Evolutionary conservation across 2,113 vertebrate genomes (phyloP).

Genomic region (Caloenas nicobarica): DNA sequence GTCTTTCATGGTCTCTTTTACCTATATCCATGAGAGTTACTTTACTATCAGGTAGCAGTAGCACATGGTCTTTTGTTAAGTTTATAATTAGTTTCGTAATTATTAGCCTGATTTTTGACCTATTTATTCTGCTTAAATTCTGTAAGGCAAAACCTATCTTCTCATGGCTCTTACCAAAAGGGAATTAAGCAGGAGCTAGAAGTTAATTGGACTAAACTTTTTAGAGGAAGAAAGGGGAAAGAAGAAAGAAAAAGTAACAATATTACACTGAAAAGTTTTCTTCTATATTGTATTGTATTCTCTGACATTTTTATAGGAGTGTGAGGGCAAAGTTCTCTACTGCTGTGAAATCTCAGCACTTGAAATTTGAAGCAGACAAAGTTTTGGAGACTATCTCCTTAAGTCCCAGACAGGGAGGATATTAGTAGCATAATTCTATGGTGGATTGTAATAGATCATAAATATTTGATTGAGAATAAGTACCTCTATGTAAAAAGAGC

Average conservation of each 20-base stretch:
- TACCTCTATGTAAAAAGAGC: background rate
- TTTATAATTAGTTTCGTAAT: slow-evolving; percentile 26
- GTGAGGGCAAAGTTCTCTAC: background rate
- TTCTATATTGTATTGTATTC: background rate
- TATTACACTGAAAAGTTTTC: background rate
- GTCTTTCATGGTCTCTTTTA: too few species aligned
- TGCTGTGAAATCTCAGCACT: background rate
- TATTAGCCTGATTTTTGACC: background rate
- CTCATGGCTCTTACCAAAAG: background rate
- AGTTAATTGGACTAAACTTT: background rate
- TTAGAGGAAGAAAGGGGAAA: background rate
- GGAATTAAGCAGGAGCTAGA: background rate
- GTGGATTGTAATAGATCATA: background rate
- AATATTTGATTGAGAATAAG: background rate
- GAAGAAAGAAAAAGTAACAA: background rate
- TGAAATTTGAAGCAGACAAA: background rate
- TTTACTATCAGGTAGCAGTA: background rate
- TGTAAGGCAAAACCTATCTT: background rate
- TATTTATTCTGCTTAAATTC: slow-evolving; percentile 20
- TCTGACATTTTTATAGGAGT: background rate
- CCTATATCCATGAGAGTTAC: background rate
- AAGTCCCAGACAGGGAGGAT: background rate
- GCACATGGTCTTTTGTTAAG: background rate
- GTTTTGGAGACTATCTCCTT: background rate
- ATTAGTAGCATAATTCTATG: background rate